Evolutionary conservation across 2,797 vertebrate species (phyloP), one percentile per base, ranked within the genome.

Genomic region (Synaphobranchus kaupii): DNA sequence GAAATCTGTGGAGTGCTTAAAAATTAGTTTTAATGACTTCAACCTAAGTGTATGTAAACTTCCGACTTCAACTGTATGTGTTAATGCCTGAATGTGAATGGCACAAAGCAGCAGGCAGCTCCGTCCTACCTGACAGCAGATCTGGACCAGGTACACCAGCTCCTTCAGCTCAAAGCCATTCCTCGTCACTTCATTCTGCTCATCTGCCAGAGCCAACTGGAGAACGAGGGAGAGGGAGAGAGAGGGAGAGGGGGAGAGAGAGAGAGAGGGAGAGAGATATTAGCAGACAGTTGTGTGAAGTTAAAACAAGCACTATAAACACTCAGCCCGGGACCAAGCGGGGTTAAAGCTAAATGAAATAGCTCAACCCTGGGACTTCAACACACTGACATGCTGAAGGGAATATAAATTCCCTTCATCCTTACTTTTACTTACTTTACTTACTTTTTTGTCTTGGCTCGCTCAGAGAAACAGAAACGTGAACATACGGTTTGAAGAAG

Each of bases 91-190:
- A 78, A 28, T 81, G 39, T 28, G 86, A 28, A 88, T 2, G 73
- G 8, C 12, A 31, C 34, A 25, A 15, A n/a, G 34, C 28, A 58
- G 52, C 2, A 56, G 66, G 25, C 28, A 58, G 15, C 0, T 2
- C 8, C 9, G 13, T 76, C 92, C 95, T 96, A 99, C 98, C 98
- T 99, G 98, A 94, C 98, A 99, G 89, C 96, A 97, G 92, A 99
- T 97, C 90, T 99, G 98, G 66, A 99, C 97, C 89, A 99, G 96
- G 95, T 99, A 99, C 92, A 99, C 98, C 92, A 98, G 96, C 81
- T 99, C 98, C 94, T 98, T 99, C 15, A 97, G 97, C 86, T 99
- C 98, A 76, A 97, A 97, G 94, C 98, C 97, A 88, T 99, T 99
- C 87, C 97, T 96, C 0, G 95, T 98, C 89, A 97, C 93, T 94